Conservation (phyloP, 2,797 vertebrate genomes). For the Rhinichthys osculus region DNA sequence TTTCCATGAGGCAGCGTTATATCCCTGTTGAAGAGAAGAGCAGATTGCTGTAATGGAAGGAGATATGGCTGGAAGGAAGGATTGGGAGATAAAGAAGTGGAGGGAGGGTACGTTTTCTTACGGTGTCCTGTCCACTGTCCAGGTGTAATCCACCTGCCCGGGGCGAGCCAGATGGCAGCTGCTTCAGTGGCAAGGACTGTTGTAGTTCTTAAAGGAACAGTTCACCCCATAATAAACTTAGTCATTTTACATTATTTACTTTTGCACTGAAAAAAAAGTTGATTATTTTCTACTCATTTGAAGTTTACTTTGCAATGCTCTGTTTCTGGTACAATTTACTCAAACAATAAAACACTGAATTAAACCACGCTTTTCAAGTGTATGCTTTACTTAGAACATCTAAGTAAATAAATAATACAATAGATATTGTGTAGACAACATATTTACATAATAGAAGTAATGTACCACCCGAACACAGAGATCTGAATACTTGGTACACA, state of each 20-base stretch:
- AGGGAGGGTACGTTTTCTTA: neutral
- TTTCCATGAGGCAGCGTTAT: neutral
- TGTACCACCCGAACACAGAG: too few species aligned
- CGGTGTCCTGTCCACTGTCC: conserved; percentile 19
- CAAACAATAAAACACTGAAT: too few species aligned
- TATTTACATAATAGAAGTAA: too few species aligned
- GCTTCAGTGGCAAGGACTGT: neutral
- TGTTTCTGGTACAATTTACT: too few species aligned
- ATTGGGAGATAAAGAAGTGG: conserved; percentile 23
- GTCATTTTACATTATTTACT: neutral
- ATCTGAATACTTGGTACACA: too few species aligned
- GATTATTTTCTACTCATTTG: too few species aligned
- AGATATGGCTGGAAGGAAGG: conserved; percentile 4
- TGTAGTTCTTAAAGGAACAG: conserved; percentile 23
- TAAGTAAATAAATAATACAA: too few species aligned
- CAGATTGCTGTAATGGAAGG: conserved; percentile 11
- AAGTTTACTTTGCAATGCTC: neutral
- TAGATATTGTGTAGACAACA: too few species aligned
- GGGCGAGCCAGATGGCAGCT: conserved; percentile 40
- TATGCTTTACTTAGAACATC: too few species aligned
- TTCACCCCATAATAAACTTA: neutral
- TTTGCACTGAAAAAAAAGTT: too few species aligned
- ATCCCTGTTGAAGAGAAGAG: neutral
- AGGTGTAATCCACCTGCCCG: conserved; percentile 42
- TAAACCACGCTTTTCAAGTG: too few species aligned